A percentile compares a stretch with the other conserved stretches of the same genome.
phyloP scores from a whole-genome alignment of 2,113 vertebrate species.

The Cavia aperea region DNA sequence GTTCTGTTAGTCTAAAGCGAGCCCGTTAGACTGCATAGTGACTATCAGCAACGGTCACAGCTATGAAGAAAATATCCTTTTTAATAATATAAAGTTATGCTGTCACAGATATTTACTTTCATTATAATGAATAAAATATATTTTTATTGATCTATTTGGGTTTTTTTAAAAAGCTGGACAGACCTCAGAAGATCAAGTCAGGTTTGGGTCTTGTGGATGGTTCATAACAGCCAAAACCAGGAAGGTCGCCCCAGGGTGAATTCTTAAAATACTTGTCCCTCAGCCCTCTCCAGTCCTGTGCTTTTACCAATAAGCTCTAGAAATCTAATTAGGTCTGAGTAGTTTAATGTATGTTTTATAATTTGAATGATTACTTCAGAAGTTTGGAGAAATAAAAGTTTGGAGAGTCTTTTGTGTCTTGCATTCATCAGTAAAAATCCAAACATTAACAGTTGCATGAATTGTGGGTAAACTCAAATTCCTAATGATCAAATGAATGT shows the following conservation, averaged over 20 bases:
- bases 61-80: constrained; percentile 4
- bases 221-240: neutral
- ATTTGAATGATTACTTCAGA: constrained; percentile 39
- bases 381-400: constrained; percentile 23
- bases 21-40: neutral
- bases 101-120: constrained; percentile 18
- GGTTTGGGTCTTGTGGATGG: neutral
- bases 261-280: constrained; percentile 8
- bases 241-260: neutral
- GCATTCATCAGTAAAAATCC: constrained; percentile 3
- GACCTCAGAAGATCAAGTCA: constrained; percentile 14
- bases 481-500: constrained; percentile 3
- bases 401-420: neutral
- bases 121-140: constrained; percentile 31
- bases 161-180: neutral
- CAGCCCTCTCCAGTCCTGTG: neutral
- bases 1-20: constrained; percentile 28
- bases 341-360: neutral
- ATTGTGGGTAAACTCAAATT: constrained; percentile 41
- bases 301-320: neutral
- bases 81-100: constrained; percentile 27
- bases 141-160: neutral
- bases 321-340: constrained; percentile 6
- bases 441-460: constrained; percentile 12
- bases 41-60: constrained; percentile 27